Percentiles rank a stretch among this genome's conserved stretches.
Evolutionary conservation across 1,140 invertebrate genomes (phyloP).

Genomic region (Cephus cinctus): DNA sequence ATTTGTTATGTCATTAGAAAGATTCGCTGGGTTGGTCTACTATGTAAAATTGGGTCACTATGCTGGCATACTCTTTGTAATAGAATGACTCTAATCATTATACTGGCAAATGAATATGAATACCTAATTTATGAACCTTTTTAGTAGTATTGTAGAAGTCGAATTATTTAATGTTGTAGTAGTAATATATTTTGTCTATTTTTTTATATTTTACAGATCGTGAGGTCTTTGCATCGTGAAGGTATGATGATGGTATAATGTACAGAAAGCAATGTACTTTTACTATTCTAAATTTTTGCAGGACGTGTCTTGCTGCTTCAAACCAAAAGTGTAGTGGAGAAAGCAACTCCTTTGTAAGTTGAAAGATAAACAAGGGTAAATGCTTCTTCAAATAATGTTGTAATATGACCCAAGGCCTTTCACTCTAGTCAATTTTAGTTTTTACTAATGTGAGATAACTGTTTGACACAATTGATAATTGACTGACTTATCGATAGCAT

Average conservation of each 20-base stretch:
- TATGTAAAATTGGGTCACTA: too few relatives aligned
- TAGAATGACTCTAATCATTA: neutral
- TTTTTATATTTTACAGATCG: constrained; percentile 37
- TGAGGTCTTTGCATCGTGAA: constrained; percentile 44
- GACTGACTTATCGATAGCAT: neutral
- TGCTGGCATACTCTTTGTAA: too few relatives aligned
- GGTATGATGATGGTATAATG: constrained; percentile 24
- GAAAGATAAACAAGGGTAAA: too few relatives aligned
- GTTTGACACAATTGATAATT: neutral
- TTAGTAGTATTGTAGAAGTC: neutral
- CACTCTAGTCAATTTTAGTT: too few relatives aligned
- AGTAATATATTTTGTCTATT: neutral
- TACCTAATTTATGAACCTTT: neutral
- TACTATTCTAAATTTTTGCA: constrained; percentile 27
- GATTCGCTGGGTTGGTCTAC: too few relatives aligned
- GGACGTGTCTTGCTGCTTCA: constrained; percentile 34
- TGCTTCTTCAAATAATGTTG: too few relatives aligned
- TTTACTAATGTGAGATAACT: too few relatives aligned
- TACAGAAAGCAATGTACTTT: constrained; percentile 16
- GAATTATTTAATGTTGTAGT: neutral
- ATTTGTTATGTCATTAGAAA: too few relatives aligned
- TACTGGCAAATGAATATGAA: neutral
- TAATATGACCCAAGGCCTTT: too few relatives aligned
- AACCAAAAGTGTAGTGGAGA: constrained; percentile 29
- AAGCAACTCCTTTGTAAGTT: constrained; percentile 36